Evolutionary conservation across 2,888 invertebrate genomes (phyloP).

Genomic region (Oscheius sp.): DNA sequence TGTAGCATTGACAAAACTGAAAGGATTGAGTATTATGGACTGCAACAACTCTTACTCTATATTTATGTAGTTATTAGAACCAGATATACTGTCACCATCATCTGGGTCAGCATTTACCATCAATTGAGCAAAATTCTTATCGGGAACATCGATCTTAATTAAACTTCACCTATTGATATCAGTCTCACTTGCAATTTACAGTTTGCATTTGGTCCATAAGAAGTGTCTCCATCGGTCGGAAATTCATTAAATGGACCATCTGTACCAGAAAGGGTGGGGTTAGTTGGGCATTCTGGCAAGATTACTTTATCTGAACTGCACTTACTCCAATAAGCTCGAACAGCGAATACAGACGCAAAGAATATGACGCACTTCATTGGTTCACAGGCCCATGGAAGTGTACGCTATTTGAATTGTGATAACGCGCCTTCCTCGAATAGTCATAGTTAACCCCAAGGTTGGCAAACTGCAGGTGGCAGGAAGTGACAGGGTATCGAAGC

Average conservation of each 20-base stretch:
- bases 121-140: neutral
- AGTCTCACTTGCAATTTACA: conserved; percentile 12
- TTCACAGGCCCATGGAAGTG: neutral
- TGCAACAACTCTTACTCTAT: neutral
- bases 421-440: conserved; percentile 25
- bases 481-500: neutral
- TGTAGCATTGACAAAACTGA: neutral
- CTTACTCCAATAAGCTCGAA: conserved; percentile 14
- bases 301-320: neutral
- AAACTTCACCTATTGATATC: neutral
- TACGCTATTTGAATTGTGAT: conserved; percentile 28
- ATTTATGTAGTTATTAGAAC: neutral
- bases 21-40: neutral
- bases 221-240: conserved; percentile 1
- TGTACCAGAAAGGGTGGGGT: neutral
- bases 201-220: conserved; percentile 12
- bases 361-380: neutral
- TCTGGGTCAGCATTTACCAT: neutral
- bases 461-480: neutral
- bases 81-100: neutral
- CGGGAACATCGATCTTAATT: conserved; percentile 4
- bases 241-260: neutral
- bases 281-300: conserved; percentile 7
- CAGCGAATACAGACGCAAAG: neutral
- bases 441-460: neutral